phyloP scores from a whole-genome alignment of 2,888 invertebrate genomes.

The Arrhopalites spinosus region DNA sequence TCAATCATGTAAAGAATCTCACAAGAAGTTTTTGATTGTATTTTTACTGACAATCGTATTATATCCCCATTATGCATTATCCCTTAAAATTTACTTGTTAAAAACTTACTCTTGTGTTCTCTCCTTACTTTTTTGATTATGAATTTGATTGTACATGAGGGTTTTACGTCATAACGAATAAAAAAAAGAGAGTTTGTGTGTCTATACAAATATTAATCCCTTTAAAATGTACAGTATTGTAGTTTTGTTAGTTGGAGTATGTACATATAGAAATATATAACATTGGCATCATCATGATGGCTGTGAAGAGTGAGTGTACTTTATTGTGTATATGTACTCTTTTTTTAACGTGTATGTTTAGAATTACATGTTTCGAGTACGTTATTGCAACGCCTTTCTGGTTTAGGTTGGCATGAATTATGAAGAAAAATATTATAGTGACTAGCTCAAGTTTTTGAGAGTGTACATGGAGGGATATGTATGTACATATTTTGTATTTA shows the following conservation, averaged over 20 bases:
- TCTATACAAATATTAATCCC: neutral
- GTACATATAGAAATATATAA: neutral
- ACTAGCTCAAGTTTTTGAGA: neutral
- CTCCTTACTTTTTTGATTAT: neutral
- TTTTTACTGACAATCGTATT: too few species aligned
- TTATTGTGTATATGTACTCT: neutral
- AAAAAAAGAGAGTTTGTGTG: neutral
- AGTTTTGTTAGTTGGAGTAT: neutral
- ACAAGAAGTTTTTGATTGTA: neutral
- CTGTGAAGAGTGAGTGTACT: neutral
- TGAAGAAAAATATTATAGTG: conserved; percentile 18
- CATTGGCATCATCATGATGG: neutral
- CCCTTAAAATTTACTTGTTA: too few species aligned
- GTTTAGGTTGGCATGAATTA: conserved; percentile 21
- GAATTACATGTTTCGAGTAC: conserved; percentile 1
- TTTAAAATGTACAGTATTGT: neutral
- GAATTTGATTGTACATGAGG: too few species aligned
- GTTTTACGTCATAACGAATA: too few species aligned
- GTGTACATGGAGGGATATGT: neutral
- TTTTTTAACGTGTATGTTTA: conserved; percentile 4
- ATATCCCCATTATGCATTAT: too few species aligned
- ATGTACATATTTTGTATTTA: conserved; percentile 10
- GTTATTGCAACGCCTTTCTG: conserved; percentile 29
- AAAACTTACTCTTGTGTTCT: neutral
- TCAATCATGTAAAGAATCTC: conserved; percentile 16